phyloP scores from a whole-genome alignment of 2,797 vertebrate genomes.

The Dendrocincla fuliginosa region DNA sequence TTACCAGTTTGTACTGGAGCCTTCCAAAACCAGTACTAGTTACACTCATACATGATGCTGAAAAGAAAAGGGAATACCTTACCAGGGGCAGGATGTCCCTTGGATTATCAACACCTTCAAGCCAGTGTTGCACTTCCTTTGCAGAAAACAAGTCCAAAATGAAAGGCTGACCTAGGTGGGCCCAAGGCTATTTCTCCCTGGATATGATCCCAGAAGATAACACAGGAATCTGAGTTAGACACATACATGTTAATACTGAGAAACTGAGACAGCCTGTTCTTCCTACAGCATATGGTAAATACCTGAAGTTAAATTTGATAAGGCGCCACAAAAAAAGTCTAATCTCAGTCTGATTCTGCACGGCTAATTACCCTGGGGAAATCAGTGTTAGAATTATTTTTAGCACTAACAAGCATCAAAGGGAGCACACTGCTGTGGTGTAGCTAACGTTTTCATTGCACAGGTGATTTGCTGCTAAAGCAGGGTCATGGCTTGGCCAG shows the following conservation, averaged over 20 bases:
- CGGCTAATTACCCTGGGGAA: slow-evolving; percentile 44
- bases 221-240: neutral
- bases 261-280: neutral
- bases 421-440: neutral
- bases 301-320: neutral
- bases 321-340: neutral
- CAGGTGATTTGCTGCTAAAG: neutral
- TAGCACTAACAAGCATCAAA: neutral
- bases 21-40: neutral
- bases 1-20: neutral
- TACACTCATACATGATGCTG: neutral
- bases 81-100: neutral
- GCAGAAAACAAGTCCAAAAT: neutral
- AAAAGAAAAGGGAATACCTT: neutral
- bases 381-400: slow-evolving; percentile 39
- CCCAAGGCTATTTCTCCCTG: neutral
- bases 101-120: neutral
- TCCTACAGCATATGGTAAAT: neutral
- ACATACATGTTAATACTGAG: neutral
- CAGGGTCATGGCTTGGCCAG: neutral
- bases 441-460: neutral
- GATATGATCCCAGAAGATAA: neutral
- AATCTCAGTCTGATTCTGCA: slow-evolving; percentile 23
- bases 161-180: neutral
- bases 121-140: neutral